Evolutionary conservation across 2,797 vertebrate species (phyloP), one percentile per base, ranked within the genome.

Genomic region (Borostomias antarcticus): DNA sequence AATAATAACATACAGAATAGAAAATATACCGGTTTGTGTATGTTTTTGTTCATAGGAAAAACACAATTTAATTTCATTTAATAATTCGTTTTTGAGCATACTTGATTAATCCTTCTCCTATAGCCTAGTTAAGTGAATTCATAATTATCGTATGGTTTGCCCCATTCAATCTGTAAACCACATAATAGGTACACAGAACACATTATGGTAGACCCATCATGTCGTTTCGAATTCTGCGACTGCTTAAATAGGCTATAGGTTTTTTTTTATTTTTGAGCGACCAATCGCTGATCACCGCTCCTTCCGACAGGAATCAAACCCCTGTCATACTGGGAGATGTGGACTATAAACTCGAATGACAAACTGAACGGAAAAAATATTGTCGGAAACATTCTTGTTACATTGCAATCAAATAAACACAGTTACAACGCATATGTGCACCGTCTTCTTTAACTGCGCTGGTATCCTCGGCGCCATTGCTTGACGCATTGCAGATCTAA

Each of bases 401-500:
- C 40, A 30, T 47, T n/a, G 21, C 21, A 56, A 11, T n/a, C 32
- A 13, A 57, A 48, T 43, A 4, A 9, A 57, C 28, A 17, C 37
- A n/a, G 30, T 7, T 56, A 57, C 30, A 47, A 21, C 5, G 17
- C 45, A 57, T 21, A 43, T 69, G 35, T 26, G 19, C 48, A 25
- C 10, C 45, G 40, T 62, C 11, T 63, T 66, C 23, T 58, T 52
- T 35, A 57, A 54, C 26, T 48, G 68, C 68, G 32, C 37, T 63
- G 58, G 63, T 52, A 45, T 61, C 56, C 69, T 52, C 30, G 63
- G 83, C 86, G 85, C 83, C 79, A 81, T 81, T 80, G 75, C 89
- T 91, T 92, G 91, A 87, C 91, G 91, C 91, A 92, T 92, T 93
- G 92, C 92, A 90, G 92, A 86, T 92, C 88, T 73, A 25, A 65